Evolutionary conservation across 1,140 invertebrate genomes (phyloP).

Genomic region (Macrosteles quadrilineatus): DNA sequence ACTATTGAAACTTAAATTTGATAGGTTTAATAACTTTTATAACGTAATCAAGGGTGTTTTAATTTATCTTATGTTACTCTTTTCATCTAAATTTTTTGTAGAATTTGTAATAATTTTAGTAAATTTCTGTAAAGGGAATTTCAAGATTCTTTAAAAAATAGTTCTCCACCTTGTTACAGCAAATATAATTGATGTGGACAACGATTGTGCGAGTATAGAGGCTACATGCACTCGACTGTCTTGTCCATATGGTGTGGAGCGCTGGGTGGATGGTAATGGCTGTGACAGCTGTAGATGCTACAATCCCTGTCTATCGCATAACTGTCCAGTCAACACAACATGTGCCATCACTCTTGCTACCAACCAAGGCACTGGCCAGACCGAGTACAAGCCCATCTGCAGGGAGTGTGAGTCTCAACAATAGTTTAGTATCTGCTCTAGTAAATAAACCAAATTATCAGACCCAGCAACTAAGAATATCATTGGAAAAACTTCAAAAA

Average conservation of each 20-base stretch:
- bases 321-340: conserved; percentile 62
- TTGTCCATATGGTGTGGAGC: conserved; percentile 77
- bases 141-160: too few species aligned
- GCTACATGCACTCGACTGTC: conserved; percentile 60
- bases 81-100: too few species aligned
- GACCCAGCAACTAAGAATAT: too few species aligned
- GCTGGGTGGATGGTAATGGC: conserved; percentile 61
- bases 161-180: conserved; percentile 33
- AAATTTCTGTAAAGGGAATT: too few species aligned
- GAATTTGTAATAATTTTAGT: too few species aligned
- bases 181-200: conserved; percentile 47
- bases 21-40: too few species aligned
- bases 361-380: conserved; percentile 48
- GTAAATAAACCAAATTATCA: too few species aligned
- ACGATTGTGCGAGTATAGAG: conserved; percentile 56
- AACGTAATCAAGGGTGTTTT: too few species aligned
- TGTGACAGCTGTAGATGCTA: conserved; percentile 75
- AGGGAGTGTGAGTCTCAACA: conserved; percentile 59
- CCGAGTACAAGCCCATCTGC: conserved; percentile 60
- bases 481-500: too few species aligned
- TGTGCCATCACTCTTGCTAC: conserved; percentile 65
- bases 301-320: conserved; percentile 65
- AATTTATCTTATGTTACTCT: too few species aligned
- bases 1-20: too few species aligned
- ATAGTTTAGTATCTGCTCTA: too few species aligned